Percentiles rank a stretch among this genome's conserved stretches.
These are phyloP conservation scores for Dasyurus viverrinus DNA, from an alignment of 2,113 vertebrate species.

Conservation along the genomic window DNA sequence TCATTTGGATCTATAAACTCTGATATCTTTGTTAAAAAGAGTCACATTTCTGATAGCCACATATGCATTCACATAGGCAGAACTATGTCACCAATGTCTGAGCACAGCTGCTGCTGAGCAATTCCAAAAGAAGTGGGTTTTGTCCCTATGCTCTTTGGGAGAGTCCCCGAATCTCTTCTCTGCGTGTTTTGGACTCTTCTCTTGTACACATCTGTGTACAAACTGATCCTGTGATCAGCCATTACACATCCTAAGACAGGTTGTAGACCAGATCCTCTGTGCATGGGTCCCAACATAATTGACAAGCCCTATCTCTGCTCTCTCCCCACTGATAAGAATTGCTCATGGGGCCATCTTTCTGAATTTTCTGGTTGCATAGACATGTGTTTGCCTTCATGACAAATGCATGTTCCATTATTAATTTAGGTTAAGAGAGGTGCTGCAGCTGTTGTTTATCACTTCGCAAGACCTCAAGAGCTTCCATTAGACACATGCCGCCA, in stretches of 20 bases:
- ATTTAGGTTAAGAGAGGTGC: neutral
- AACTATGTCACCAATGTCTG: neutral
- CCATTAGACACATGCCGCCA: slow-evolving; percentile 36
- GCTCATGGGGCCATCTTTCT: neutral
- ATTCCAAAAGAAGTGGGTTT: neutral
- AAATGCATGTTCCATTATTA: slow-evolving; percentile 48
- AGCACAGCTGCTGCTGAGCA: neutral
- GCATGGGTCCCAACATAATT: neutral
- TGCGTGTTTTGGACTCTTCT: neutral
- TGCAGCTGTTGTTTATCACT: slow-evolving; percentile 61
- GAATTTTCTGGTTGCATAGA: neutral
- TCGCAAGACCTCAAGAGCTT: slow-evolving; percentile 48
- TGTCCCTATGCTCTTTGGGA: neutral
- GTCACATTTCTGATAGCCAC: neutral
- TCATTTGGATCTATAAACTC: neutral
- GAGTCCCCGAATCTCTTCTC: neutral
- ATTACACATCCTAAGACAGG: neutral
- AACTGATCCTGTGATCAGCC: neutral
- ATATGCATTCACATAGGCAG: neutral
- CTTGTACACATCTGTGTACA: neutral
- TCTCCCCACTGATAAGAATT: slow-evolving; percentile 24
- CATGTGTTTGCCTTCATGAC: slow-evolving; percentile 54
- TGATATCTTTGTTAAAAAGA: neutral
- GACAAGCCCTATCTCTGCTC: neutral
- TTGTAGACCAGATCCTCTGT: neutral